Evolutionary conservation across 1,140 invertebrate species (phyloP), one percentile per base, ranked within the genome.

Genomic region (Spodoptera frugiperda): DNA sequence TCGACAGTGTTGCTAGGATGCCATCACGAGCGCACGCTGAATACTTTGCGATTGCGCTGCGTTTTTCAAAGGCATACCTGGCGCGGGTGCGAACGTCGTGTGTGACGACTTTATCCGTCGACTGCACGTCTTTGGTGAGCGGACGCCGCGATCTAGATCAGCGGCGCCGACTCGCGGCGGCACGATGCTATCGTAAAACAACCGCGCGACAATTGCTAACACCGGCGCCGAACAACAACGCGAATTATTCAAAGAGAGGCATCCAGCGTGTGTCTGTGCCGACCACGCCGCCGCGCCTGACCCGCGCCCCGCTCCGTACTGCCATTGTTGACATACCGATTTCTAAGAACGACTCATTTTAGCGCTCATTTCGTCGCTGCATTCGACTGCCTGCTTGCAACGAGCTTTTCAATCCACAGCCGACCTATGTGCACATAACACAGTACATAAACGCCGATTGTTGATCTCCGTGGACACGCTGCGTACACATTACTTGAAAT

Each of bases 171-270:
- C 86, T 82, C 79, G 51, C 67, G 76, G 82, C 87, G 87, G 87
- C 77, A 77, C 83, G 91, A 93, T 93, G 82, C 74, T 93, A 93
- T 93, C 91, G 85, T 76, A 82, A 87, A 88, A 82, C 77, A 77
- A 67, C 80, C 82, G 86, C 87, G 89, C 87, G 91, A 93, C 91
- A 92, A 91, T 92, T 91, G 91, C 89, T 89, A 86, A 89, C 87
- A 84, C 85, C 73, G 80, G 77, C 78, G 80, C 54, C 63, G 76
- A 48, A 67, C 39, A 85, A 83, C 89, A 83, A 82, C 84, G 88
- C 89, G 87, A 91, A 89, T 89, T 90, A 93, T 93, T 91, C 89
- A 87, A 83, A 79, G 67, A 67, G 76, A 61, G 63, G 67, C 68
- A 59, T 51, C 44, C 54, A 67, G 61, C 33, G n/a, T 48, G 51